Evolutionary conservation across 2,797 vertebrate genomes (phyloP), one percentile per base, ranked within the genome.

Genomic region (Antennarius maculatus): DNA sequence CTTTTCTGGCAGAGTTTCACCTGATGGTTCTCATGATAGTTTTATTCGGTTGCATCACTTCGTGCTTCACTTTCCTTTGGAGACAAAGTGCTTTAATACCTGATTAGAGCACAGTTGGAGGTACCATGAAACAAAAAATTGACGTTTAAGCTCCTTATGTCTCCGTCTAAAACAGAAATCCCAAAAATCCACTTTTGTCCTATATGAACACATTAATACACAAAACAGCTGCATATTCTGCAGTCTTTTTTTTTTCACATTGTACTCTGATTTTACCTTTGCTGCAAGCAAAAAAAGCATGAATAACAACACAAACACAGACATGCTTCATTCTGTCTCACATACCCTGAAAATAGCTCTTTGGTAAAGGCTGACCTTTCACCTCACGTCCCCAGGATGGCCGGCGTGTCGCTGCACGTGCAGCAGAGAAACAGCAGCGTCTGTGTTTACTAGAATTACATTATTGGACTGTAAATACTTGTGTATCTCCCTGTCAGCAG

Each of bases 31-130:
- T 73, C 47, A 67, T 70, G 27, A 81, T 69, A 62, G 68, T 79
- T 75, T 58, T 75, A 71, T 52, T 78, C 48, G 42, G 42, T 47
- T 59, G 60, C 56, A n/a, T 70, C 66, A 43, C 23, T 39, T 74
- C 63, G 53, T 50, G 54, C 18, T 37, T 58, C 39, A 17, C 60
- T 29, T 29, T 74, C 70, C 64, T 43, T 57, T 39, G 17, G 49
- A 69, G 61, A 74, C 49, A 55, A 69, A 67, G 15, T 4, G 63
- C 58, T 54, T 17, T 51, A 58, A 55, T 61, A 64, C 57, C 65
- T 60, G 47, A 66, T 27, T 70, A 63, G 47, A 60, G 15, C 54
- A 41, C 51, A 69, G 70, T 51, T 51, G 46, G 72, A 61, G 49
- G 17, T 28, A 51, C 10, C 27, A 46, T 66, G 14, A 58, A 17